Conservation (phyloP, 2,113 vertebrate species). For the Poicephalus meyeri region DNA sequence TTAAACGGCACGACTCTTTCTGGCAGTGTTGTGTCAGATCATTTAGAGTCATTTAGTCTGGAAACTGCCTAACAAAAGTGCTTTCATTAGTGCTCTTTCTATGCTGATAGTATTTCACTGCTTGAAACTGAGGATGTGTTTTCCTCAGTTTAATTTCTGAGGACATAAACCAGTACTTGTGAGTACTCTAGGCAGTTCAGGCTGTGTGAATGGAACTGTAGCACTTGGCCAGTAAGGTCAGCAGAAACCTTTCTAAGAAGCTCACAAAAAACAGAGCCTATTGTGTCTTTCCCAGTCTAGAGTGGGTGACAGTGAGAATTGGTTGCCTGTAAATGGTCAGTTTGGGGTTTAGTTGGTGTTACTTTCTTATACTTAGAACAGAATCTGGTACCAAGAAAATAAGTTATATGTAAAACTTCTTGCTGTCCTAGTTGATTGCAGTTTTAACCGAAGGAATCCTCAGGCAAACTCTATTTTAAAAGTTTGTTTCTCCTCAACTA, state of each 20-base stretch:
- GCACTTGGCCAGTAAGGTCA: not conserved
- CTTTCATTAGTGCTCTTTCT: not conserved
- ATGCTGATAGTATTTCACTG: not conserved
- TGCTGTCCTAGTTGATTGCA: not conserved
- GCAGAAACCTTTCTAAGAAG: not conserved
- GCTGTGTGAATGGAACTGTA: not conserved
- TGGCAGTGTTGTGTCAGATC: not conserved
- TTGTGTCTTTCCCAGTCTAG: not conserved
- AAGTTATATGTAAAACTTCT: not conserved
- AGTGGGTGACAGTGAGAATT: not conserved
- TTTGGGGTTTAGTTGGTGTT: not conserved
- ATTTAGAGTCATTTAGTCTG: not conserved
- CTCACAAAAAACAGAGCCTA: not conserved
- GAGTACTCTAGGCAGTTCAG: not conserved
- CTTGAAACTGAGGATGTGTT: not conserved
- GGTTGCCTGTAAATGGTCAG: not conserved
- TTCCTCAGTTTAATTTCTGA: not conserved
- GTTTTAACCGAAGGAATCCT: not conserved
- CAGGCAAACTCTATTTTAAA: not conserved
- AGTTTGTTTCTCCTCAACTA: not conserved
- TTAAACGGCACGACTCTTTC: fast-evolving
- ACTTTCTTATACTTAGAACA: not conserved
- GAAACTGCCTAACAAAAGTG: not conserved
- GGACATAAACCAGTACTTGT: not conserved
- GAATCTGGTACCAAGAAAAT: not conserved